Evolutionary conservation across 1,140 invertebrate species (phyloP).

Genomic region (Bacillus rossius): DNA sequence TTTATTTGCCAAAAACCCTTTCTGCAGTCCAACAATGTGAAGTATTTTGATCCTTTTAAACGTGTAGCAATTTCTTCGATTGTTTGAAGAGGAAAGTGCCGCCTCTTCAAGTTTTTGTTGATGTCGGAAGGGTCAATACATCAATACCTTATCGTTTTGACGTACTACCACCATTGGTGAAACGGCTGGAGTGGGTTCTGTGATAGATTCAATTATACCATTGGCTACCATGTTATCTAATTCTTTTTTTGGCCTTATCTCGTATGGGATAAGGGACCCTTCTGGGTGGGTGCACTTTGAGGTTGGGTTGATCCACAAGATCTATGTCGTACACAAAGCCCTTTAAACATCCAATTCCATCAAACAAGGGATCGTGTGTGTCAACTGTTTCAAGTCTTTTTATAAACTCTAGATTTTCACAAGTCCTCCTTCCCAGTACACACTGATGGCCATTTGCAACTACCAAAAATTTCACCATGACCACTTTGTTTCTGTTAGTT

Average conservation of each 20-base stretch:
- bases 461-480: not conserved
- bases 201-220: slow-evolving; percentile 9
- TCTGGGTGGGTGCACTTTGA: slow-evolving; percentile 11
- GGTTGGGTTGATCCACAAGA: slow-evolving; percentile 8
- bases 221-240: slow-evolving; percentile 10
- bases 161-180: slow-evolving; percentile 13
- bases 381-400: not conserved
- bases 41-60: slow-evolving; percentile 15
- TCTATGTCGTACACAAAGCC: slow-evolving; percentile 12
- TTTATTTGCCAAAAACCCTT: slow-evolving; percentile 21
- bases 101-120: slow-evolving; percentile 10
- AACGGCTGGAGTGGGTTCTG: slow-evolving; percentile 11
- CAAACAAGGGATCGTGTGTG: not conserved
- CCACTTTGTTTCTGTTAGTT: not conserved
- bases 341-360: slow-evolving; percentile 11
- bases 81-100: slow-evolving; percentile 12
- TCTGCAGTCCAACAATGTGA: slow-evolving; percentile 17
- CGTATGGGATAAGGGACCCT: slow-evolving; percentile 7
- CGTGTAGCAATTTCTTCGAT: slow-evolving; percentile 17
- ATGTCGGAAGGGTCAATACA: slow-evolving; percentile 2
- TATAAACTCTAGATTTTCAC: not conserved
- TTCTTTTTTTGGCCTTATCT: slow-evolving; percentile 9
- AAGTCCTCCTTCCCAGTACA: not conserved
- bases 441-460: not conserved
- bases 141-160: slow-evolving; percentile 2